Evolutionary conservation across 2,797 vertebrate genomes (phyloP).

Genomic region (Alauda arvensis): DNA sequence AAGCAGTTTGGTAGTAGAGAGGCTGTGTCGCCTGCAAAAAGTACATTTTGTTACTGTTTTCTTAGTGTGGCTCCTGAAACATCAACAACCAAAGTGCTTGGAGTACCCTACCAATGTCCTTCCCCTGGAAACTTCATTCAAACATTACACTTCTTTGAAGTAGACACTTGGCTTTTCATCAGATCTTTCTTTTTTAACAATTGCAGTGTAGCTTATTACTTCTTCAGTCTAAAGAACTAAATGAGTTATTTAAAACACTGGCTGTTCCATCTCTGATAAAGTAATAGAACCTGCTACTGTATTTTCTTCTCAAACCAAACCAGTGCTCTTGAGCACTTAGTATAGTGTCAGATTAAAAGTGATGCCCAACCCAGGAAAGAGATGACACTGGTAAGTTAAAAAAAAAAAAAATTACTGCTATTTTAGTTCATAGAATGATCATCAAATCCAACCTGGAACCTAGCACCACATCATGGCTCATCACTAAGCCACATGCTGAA

Average conservation of each 20-base stretch:
- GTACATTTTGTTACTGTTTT: not conserved
- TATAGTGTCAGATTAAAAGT: not conserved
- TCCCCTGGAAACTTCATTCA: not conserved
- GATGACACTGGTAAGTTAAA: accelerated
- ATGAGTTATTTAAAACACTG: not conserved
- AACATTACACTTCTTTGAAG: not conserved
- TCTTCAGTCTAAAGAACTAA: not conserved
- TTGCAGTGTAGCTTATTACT: not conserved
- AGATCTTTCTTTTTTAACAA: not conserved
- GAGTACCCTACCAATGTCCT: not conserved
- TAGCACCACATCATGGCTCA: not conserved
- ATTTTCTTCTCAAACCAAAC: not conserved
- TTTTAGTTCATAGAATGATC: not conserved
- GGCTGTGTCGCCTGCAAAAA: conserved; percentile 83
- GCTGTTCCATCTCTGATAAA: not conserved
- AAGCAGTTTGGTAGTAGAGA: conserved; percentile 89
- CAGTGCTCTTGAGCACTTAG: not conserved
- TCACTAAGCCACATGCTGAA: not conserved
- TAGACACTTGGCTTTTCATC: not conserved
- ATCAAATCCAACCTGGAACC: not conserved
- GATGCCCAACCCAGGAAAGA: not conserved
- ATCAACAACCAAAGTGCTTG: not conserved
- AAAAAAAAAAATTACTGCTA: not conserved
- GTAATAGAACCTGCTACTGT: not conserved
- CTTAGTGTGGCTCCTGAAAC: not conserved